Conservation (phyloP, 2,797 vertebrate genomes). For the Heliangelus exortis region DNA sequence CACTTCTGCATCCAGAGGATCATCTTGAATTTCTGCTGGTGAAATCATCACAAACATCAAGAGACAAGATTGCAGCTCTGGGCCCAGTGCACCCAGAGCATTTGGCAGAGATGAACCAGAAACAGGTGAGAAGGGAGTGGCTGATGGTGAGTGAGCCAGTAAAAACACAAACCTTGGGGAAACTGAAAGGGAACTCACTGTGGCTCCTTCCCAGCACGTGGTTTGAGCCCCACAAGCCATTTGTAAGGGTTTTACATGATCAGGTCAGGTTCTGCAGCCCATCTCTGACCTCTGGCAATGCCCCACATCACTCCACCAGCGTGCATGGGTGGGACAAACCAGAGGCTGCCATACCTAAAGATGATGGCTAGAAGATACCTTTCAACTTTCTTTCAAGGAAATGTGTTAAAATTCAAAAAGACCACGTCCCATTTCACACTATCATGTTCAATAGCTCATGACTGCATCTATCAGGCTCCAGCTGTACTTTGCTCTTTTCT, state of each 20-base stretch:
- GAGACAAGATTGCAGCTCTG: rapidly evolving
- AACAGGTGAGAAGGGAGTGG: not conserved
- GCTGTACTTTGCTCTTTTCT: not conserved
- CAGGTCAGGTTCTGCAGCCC: rapidly evolving
- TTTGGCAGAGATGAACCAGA: not conserved
- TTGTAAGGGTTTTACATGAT: not conserved
- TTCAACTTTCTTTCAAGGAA: not conserved
- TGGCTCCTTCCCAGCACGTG: not conserved
- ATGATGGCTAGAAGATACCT: not conserved
- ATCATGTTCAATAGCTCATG: rapidly evolving
- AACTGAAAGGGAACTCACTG: not conserved
- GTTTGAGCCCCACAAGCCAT: rapidly evolving
- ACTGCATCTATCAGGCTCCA: not conserved
- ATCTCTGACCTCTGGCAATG: not conserved
- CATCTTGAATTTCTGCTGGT: not conserved
- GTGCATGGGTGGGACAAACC: rapidly evolving
- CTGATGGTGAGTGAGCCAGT: not conserved
- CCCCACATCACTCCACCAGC: not conserved
- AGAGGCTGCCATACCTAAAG: rapidly evolving
- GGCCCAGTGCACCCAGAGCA: not conserved
- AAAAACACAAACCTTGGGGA: not conserved
- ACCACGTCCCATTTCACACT: rapidly evolving
- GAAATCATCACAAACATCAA: not conserved
- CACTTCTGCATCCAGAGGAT: rapidly evolving
- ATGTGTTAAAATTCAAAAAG: not conserved